phyloP scores from a whole-genome alignment of 2,113 vertebrate genomes.

The Phaethornis superciliosus region DNA sequence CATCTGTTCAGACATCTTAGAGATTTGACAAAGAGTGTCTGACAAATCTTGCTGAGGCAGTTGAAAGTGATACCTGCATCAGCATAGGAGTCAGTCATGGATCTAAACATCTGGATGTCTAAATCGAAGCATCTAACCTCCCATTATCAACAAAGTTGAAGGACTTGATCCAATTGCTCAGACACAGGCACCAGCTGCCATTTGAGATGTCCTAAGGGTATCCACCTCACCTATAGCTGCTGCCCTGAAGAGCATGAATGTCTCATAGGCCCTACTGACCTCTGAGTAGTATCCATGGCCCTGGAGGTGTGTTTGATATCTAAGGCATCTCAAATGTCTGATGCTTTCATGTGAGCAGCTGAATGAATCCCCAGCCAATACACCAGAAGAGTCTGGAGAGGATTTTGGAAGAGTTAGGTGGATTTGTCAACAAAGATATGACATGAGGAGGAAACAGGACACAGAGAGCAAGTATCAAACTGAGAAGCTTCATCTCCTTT shows the following conservation, averaged over 20 bases:
- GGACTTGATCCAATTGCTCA: not conserved
- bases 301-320: not conserved
- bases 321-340: not conserved
- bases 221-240: not conserved
- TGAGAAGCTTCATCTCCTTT: not conserved
- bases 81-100: not conserved
- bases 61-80: not conserved
- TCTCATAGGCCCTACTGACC: fast-evolving
- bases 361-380: not conserved
- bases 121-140: not conserved
- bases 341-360: not conserved
- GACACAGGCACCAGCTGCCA: not conserved
- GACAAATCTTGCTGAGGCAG: not conserved
- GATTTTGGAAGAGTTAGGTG: not conserved
- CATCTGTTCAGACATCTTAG: not conserved
- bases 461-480: not conserved
- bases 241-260: fast-evolving
- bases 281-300: not conserved
- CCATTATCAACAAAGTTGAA: not conserved
- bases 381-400: not conserved
- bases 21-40: not conserved
- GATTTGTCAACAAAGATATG: not conserved
- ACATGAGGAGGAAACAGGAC: not conserved
- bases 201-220: not conserved
- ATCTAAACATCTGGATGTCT: not conserved